Evolutionary conservation across 37 sponge, comb jelly and placozoan species (phyloP).

Genomic region (Beroe ovata): DNA sequence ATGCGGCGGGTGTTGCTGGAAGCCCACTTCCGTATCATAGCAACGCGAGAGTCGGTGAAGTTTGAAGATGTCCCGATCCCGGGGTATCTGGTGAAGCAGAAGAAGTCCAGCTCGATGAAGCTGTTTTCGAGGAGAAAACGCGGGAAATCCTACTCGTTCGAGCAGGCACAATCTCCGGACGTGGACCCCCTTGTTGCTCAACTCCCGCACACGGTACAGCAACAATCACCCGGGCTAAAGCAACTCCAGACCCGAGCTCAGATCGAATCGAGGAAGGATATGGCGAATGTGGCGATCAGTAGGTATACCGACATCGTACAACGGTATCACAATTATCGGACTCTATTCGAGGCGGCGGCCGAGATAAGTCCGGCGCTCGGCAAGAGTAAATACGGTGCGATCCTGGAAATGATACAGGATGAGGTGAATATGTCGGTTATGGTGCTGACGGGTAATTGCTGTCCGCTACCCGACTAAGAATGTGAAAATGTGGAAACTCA

Average conservation of each 20-base stretch:
- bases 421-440: slow-evolving; percentile 12
- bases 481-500: no score
- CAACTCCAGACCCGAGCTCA: not conserved
- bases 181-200: not conserved
- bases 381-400: not conserved
- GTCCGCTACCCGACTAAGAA: no score
- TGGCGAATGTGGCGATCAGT: not conserved
- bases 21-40: not conserved
- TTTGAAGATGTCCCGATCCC: not conserved
- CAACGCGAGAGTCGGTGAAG: not conserved
- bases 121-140: not conserved
- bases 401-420: not conserved
- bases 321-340: slow-evolving; percentile 7
- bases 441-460: not conserved
- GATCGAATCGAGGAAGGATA: not conserved
- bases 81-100: not conserved
- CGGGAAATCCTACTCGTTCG: not conserved
- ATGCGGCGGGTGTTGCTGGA: not conserved
- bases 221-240: not conserved
- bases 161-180: not conserved
- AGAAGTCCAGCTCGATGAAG: not conserved
- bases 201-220: not conserved
- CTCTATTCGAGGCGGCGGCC: not conserved
- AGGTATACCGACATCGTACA: slow-evolving; percentile 2
- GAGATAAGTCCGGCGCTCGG: not conserved